Evolutionary conservation across 2,888 invertebrate genomes (phyloP), one percentile per base, ranked within the genome.

Genomic region (Mesoligia furuncula): DNA sequence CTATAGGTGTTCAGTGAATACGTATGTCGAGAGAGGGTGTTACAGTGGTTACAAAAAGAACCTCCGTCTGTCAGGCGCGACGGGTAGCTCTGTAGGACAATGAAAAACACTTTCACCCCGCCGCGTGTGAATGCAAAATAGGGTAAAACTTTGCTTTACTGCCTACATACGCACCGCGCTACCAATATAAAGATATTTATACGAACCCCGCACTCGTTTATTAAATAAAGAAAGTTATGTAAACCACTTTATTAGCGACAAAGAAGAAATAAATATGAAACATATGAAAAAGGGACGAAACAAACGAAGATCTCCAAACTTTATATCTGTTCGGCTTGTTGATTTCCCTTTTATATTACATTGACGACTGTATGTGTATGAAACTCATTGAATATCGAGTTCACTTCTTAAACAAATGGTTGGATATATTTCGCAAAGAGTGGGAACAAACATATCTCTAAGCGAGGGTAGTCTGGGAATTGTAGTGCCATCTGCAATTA

Each of bases 31-130:
- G 89, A 90, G 87, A 77, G 87, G 87, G 80, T 62, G 78, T 57
- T 57, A 71, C 86, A 85, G 88, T 85, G 90, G 90, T 89, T 89
- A 90, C 91, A 92, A 93, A 94, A 93, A 93, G 91, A 88, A 90
- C 93, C 92, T 90, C 88, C 91, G 93, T 92, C 93, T 91, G 91
- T 93, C 93, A 93, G 90, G 85, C 90, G 75, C 90, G 89, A 87
- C 90, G 92, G 92, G 90, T 73, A 89, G 88, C 88, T 87, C 87
- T 83, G 79, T 87, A 89, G 92, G 92, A 95, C 96, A 95, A 94
- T 96, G 95, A 93, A 94, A 95, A 95, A 95, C 95, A 95, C 95
- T 95, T 94, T 93, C 93, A 87, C 91, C 92, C 91, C 88, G 91
- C 92, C 87, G 92, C 91, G 91, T 88, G 90, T 91, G 93, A 93